Evolutionary conservation across 2,113 vertebrate species (phyloP), one percentile per base, ranked within the genome.

Genomic region (Malurus cyaneus): DNA sequence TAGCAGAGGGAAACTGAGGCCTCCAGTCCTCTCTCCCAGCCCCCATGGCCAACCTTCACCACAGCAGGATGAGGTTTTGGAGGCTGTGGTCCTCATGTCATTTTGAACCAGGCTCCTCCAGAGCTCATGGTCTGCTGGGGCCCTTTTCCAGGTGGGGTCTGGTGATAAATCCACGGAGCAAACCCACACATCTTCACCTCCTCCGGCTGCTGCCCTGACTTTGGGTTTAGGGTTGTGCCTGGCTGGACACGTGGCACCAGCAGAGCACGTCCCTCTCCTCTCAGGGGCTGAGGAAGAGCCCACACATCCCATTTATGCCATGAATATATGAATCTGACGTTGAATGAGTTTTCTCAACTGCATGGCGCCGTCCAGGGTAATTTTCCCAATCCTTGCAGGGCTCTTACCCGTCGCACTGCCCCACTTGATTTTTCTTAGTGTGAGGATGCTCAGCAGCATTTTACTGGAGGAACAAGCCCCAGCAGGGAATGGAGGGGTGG

Each of bases 401-500:
- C 12, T 90, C 23, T 69, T 8, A 44, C n/a, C 20, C 19, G 11
- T 80, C 0, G 0, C 39, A 17, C 49, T 67, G 53, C 25, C 23
- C 17, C 0, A 0, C 14, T 49, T 31, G 23, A 11, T 26, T 41
- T n/a, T 12, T 80, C 32, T 80, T 14, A 46, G 14, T 5, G 14
- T 8, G 9, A 31, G 36, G 29, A 42, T 53, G 72, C 49, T 53
- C 57, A 46, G 64, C 3, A 4, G 56, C n/a, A 47, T 77, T 74
- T 85, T 93, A 71, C 8, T 67, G 72, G 42, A 70, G 74, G 95
- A 97, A 64, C 52, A 89, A 47, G 50, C 71, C 80, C 70, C 90
- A 90, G 94, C 77, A 78, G 72, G 88, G 91, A 96, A 92, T 96
- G 89, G 97, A 87, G 88, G 74, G 42, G 29, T 7, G 65, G 52